Evolutionary conservation across 2,888 invertebrate species (phyloP), one percentile per base, ranked within the genome.

Genomic region (Nomada goodeniana): DNA sequence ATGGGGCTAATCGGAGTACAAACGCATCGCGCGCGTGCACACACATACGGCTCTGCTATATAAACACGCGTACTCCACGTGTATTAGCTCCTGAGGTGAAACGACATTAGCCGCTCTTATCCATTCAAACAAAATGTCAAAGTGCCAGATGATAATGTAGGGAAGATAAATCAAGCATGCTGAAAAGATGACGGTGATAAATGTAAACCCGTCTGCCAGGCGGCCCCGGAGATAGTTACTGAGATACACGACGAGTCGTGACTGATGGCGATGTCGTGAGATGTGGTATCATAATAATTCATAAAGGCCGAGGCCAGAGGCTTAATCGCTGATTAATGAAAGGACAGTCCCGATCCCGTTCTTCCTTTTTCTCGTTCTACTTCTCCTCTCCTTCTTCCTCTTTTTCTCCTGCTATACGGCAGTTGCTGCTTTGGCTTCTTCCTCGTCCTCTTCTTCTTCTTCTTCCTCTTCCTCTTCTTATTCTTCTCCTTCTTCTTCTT

Each of bases 111-210:
- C 87, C 83, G 90, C 91, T 91, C 91, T 93, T 93, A 93, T 93
- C 92, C 92, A 91, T 92, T 92, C 90, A 92, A 92, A 93, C 92
- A 91, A 92, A 93, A 93, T 92, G 93, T 93, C 93, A 93, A 93
- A 92, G 91, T 93, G 93, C 91, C 93, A 92, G 91, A 91, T 92
- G 92, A 93, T 93, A 93, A 93, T 93, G 91, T 91, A 88, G 87
- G 87, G 89, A 86, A 92, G 92, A 93, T 93, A 93, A 93, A 93
- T 93, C 93, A 93, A 92, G 91, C 91, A 88, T 91, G 93, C 90
- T 93, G 93, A 93, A 93, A 93, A 93, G 93, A 93, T 93, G 93
- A 93, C 93, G 92, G 92, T 92, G 93, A 93, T 93, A 93, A 93
- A 93, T 93, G 93, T 91, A 92, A 92, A 92, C 92, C 92, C 92